Percentiles rank a stretch among this genome's conserved stretches.
Conservation (phyloP, 1,140 invertebrate species). For the Ooceraea biroi region DNA sequence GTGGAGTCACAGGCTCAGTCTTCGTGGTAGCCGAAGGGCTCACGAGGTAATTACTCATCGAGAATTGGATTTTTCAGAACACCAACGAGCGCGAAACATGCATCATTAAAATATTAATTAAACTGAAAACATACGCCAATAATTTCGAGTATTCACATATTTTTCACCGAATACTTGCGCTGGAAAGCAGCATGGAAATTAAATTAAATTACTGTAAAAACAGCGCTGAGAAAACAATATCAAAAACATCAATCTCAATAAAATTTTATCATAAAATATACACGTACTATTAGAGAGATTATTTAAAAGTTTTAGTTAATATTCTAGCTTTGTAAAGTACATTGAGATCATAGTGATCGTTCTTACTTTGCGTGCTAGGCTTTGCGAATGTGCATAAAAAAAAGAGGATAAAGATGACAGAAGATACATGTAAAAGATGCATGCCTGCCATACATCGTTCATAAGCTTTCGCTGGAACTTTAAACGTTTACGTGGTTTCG, state of each 20-base stretch:
- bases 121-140: not conserved
- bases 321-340: not conserved
- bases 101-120: no score
- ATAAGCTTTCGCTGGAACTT: slow-evolving; percentile 9
- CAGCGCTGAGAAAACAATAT: no score
- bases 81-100: not conserved
- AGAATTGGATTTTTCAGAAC: not conserved
- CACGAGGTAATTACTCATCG: slow-evolving; percentile 76
- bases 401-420: slow-evolving; percentile 2
- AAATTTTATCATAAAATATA: no score
- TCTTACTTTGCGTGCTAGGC: not conserved
- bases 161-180: not conserved
- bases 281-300: no score
- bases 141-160: not conserved
- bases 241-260: no score
- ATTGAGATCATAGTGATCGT: not conserved
- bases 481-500: not conserved
- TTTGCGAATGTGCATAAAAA: slow-evolving; percentile 19
- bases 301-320: not conserved
- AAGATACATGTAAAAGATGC: slow-evolving; percentile 28
- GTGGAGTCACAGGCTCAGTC: slow-evolving; percentile 88
- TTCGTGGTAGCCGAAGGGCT: slow-evolving; percentile 87
- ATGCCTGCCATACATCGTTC: slow-evolving; percentile 39
- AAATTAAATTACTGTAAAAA: not conserved
- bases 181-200: slow-evolving; percentile 4